Evolutionary conservation across 2,113 vertebrate genomes (phyloP).

Genomic region (Acanthochromis polyacanthus): DNA sequence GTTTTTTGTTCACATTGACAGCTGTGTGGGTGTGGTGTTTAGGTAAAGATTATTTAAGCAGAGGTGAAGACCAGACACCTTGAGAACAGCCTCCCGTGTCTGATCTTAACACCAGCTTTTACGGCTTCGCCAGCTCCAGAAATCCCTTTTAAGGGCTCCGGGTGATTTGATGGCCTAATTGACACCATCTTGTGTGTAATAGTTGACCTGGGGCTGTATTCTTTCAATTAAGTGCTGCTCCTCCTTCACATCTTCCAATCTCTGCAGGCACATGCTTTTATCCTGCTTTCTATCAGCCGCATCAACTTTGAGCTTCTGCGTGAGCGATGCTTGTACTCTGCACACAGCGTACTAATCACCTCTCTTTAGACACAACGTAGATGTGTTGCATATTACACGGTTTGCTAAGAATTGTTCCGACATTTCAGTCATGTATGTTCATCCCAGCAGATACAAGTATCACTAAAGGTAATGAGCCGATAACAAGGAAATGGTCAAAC

Average conservation of each 20-base stretch:
- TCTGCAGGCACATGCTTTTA: conserved; percentile 65
- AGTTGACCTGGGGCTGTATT: conserved; percentile 78
- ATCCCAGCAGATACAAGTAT: not conserved
- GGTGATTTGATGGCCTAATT: conserved; percentile 81
- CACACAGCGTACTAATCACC: conserved; percentile 31
- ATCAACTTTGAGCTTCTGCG: conserved; percentile 41
- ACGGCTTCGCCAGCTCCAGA: conserved; percentile 61
- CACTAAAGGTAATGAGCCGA: conserved; percentile 1
- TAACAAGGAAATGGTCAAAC: not conserved
- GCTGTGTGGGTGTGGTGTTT: not conserved
- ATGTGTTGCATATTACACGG: conserved; percentile 7
- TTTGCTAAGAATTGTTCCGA: not conserved
- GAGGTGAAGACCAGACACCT: conserved; percentile 46
- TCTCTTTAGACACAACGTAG: conserved; percentile 37
- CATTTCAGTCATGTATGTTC: not conserved
- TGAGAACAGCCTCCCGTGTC: conserved; percentile 41
- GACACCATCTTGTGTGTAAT: conserved; percentile 82
- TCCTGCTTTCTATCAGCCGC: conserved; percentile 49
- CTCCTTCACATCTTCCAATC: conserved; percentile 51
- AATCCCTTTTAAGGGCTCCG: conserved; percentile 56
- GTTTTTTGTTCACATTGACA: not conserved
- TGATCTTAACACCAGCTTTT: conserved; percentile 62
- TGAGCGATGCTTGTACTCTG: conserved; percentile 29
- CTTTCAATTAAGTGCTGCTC: conserved; percentile 77
- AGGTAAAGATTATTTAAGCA: conserved; percentile 33